Percentiles rank a stretch among this genome's conserved stretches.
Evolutionary conservation across 1,140 invertebrate species (phyloP).

Genomic region (Platyscapa corneri): DNA sequence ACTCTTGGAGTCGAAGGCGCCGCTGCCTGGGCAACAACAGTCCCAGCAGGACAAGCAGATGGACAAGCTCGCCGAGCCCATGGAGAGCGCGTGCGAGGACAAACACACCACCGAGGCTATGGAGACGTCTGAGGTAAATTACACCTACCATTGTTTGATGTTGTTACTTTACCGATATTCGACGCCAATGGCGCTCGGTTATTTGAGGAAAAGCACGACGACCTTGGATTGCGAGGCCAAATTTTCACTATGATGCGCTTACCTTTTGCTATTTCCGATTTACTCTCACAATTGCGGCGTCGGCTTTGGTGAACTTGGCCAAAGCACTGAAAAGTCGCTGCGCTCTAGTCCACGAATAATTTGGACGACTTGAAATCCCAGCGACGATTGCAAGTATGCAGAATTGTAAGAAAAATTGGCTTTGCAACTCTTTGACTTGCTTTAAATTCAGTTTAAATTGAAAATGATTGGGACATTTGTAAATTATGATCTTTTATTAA

Average conservation of each 20-base stretch:
- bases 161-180: background rate
- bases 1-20: conserved; percentile 82
- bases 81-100: conserved; percentile 3
- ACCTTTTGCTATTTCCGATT: no score
- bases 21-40: conserved; percentile 61
- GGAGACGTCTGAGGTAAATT: conserved; percentile 40
- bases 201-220: conserved; percentile 6
- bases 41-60: conserved; percentile 16
- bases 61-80: conserved; percentile 30
- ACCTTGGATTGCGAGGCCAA: background rate
- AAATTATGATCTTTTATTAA: no score
- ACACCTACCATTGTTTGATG: background rate
- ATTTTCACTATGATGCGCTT: background rate
- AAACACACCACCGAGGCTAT: conserved; percentile 33
- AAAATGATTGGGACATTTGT: no score
- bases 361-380: no score
- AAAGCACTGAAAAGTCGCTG: no score
- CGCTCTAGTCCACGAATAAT: no score
- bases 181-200: background rate
- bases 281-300: no score
- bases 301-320: no score
- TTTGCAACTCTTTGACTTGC: no score
- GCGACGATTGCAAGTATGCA: no score
- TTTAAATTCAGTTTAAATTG: no score
- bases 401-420: no score